Evolutionary conservation across 2,797 vertebrate genomes (phyloP).

Genomic region (Prionace glauca): DNA sequence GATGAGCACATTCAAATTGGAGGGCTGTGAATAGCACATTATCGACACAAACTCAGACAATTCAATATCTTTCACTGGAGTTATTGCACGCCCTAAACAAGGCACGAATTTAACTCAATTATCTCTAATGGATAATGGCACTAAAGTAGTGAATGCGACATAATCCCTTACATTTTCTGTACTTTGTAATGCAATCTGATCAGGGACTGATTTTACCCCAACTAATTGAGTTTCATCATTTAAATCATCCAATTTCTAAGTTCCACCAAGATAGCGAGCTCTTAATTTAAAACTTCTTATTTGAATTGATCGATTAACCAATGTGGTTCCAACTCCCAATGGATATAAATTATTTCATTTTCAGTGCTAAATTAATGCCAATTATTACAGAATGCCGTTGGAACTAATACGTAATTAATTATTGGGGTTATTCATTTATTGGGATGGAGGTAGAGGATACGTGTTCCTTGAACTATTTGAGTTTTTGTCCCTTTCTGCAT

Average conservation of each 20-base stretch:
- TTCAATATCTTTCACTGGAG: background rate
- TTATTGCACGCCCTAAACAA: background rate
- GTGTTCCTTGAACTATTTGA: background rate
- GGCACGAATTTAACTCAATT: background rate
- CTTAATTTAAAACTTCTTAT: background rate
- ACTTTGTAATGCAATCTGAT: background rate
- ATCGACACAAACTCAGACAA: background rate
- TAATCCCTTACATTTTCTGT: background rate
- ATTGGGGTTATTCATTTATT: background rate
- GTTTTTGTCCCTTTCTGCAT: background rate
- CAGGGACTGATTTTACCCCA: background rate
- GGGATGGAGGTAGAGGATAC: background rate
- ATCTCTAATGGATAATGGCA: background rate
- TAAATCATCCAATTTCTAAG: background rate
- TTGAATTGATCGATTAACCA: background rate
- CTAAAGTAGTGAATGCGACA: background rate
- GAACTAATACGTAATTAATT: background rate
- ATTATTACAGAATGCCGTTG: background rate
- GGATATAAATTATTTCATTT: background rate
- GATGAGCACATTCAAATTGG: background rate
- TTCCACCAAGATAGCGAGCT: background rate
- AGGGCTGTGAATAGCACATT: background rate
- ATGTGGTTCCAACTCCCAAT: background rate
- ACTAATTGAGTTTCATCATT: background rate
- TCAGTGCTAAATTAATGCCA: background rate